Evolutionary conservation across 2,113 vertebrate species (phyloP), one percentile per base, ranked within the genome.

Genomic region (Paracanthobrama guichenoti): DNA sequence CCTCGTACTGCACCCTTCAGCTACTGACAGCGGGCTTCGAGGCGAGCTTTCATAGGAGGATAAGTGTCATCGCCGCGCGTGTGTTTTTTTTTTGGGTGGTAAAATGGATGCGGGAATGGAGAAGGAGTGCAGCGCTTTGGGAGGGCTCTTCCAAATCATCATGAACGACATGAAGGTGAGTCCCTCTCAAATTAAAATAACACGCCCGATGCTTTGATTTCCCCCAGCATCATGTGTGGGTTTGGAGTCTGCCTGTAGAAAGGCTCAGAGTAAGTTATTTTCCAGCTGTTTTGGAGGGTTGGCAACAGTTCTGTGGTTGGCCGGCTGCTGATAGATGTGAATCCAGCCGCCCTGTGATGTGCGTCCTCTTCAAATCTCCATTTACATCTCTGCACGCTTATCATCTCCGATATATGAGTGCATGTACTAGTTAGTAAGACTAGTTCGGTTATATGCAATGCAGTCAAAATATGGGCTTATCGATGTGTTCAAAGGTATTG

Each of bases 81-180:
- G 50, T 18, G 71, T 50, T 67, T 57, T 82, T 50, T 67, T 57
- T 82, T 53, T 42, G 83, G 69, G 6, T 44, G 55, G n/a, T 62
- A 93, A 87, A 90, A 96, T 96, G 95, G 95, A 96, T 91, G 94
- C 93, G 91, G 94, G 94, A 28, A 94, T 95, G 87, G 95, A 96
- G 92, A 95, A 95, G 92, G 95, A 96, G 91, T 96, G 95, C 90
- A 93, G 95, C 92, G 95, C 95, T 83, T 90, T 96, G 90, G 95
- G 95, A 90, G 95, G 95, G 86, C 94, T 96, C 83, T 96, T 96
- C 93, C 95, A 96, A 88, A 92, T 93, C 92, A 94, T 95, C 91
- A 95, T 96, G 95, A 95, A 89, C 93, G 95, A 96, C 90, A 96
- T 96, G 95, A 96, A 96, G 94, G 95, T 95, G 91, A 93, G 64